Percentiles rank a stretch among this genome's conserved stretches.
Evolutionary conservation across 2,113 vertebrate species (phyloP).

Genomic region (Bolborhynchus lineola): DNA sequence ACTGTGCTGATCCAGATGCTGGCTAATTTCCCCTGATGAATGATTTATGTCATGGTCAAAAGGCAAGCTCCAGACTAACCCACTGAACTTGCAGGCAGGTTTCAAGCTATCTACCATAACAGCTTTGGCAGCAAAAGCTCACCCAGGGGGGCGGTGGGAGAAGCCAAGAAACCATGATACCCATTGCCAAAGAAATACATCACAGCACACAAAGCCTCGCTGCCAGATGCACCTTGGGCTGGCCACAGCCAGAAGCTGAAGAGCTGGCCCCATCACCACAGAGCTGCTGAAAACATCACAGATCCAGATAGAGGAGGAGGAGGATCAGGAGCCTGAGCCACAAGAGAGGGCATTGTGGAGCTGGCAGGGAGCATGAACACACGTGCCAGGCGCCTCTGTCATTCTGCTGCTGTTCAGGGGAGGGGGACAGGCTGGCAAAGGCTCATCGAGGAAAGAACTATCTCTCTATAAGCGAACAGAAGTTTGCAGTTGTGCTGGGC

Average conservation of each 20-base stretch:
- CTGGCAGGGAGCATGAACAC: conserved; percentile 45
- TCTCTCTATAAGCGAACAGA: background rate
- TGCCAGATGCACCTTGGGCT: conserved; percentile 68
- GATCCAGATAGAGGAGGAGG: conserved; percentile 46
- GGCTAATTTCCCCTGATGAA: conserved; percentile 21
- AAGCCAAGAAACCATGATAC: background rate
- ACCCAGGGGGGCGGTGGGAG: background rate
- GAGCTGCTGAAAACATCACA: conserved; percentile 47
- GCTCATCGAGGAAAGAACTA: conserved; percentile 36
- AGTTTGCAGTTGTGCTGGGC: background rate
- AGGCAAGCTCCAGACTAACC: conserved; percentile 48
- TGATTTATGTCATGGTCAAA: conserved; percentile 55
- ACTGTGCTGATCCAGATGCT: background rate
- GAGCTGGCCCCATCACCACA: background rate
- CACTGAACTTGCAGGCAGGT: conserved; percentile 29
- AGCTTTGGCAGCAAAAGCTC: conserved; percentile 36
- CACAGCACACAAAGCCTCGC: conserved; percentile 31
- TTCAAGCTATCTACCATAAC: conserved; percentile 19
- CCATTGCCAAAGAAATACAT: conserved; percentile 32
- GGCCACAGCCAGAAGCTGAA: conserved; percentile 49
- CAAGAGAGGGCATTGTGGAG: conserved; percentile 65
- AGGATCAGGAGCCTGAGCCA: conserved; percentile 30
- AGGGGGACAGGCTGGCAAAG: conserved; percentile 17
- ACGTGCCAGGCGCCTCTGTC: conserved; percentile 67
- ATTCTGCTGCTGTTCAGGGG: conserved; percentile 41